Percentiles rank a stretch among this genome's conserved stretches.
These are phyloP conservation scores for Odontophorus gujanensis DNA, from an alignment of 2,113 vertebrate species.

Conservation along the genomic window DNA sequence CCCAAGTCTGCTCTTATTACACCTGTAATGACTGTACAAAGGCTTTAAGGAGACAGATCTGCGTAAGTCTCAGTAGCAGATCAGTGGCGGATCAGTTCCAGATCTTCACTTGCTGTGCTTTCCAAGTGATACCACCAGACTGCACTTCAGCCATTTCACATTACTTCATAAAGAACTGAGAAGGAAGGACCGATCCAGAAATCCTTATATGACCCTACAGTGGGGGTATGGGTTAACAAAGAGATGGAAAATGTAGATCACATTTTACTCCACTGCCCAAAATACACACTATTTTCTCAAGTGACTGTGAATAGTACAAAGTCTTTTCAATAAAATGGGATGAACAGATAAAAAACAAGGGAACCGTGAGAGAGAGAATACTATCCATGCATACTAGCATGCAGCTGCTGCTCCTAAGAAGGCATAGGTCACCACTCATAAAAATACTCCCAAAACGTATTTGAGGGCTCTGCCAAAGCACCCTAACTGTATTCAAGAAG, in stretches of 20 bases:
- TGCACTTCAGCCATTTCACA: neutral
- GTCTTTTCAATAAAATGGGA: neutral
- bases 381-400: neutral
- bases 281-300: conserved; percentile 47
- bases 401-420: neutral
- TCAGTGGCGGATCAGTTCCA: neutral
- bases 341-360: neutral
- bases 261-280: neutral
- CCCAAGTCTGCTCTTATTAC: neutral
- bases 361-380: neutral
- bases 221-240: neutral
- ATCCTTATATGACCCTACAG: neutral
- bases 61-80: too few species aligned
- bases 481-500: neutral
- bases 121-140: neutral
- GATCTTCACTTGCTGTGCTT: neutral
- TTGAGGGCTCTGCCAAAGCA: neutral
- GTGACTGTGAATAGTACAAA: conserved; percentile 21
- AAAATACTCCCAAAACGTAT: neutral
- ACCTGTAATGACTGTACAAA: neutral
- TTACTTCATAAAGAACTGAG: neutral
- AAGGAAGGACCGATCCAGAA: neutral
- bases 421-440: neutral
- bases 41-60: neutral
- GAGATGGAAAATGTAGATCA: conserved; percentile 29